Conservation (phyloP, 2,797 vertebrate genomes). For the Poecilia gillii region DNA sequence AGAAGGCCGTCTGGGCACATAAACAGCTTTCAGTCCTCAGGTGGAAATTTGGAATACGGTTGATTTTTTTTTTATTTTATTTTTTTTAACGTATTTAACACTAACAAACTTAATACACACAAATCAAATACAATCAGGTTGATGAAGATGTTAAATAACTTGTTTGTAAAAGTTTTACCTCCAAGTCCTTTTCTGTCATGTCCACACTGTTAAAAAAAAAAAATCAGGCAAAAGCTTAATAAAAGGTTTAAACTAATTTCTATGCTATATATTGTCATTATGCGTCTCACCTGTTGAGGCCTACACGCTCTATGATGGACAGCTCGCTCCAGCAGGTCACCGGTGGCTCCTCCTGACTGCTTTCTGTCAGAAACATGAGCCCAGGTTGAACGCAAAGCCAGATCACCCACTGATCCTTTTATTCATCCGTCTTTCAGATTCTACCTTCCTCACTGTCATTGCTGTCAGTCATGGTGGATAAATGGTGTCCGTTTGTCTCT, state of each 20-base stretch:
- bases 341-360: slow-evolving; percentile 55
- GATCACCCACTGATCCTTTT: not conserved
- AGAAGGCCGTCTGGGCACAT: slow-evolving; percentile 70
- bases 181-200: slow-evolving; percentile 81
- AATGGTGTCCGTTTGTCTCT: slow-evolving; percentile 19
- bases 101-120: not conserved
- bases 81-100: too few relatives aligned
- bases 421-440: not conserved
- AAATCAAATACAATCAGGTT: not conserved
- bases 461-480: slow-evolving; percentile 35
- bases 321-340: slow-evolving; percentile 64
- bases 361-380: slow-evolving; percentile 58
- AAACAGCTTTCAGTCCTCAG: not conserved
- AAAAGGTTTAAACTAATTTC: not conserved
- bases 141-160: not conserved
- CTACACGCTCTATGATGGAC: slow-evolving; percentile 77
- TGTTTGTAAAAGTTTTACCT: slow-evolving; percentile 60
- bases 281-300: slow-evolving; percentile 75
- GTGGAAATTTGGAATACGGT: not conserved
- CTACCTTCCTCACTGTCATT: slow-evolving; percentile 80
- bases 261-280: not conserved
- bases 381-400: not conserved
- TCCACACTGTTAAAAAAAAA: slow-evolving; percentile 62
- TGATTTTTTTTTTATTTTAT: not conserved
- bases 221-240: not conserved